Conservation (phyloP, 2,888 invertebrate species). For the Morpho helenor region DNA sequence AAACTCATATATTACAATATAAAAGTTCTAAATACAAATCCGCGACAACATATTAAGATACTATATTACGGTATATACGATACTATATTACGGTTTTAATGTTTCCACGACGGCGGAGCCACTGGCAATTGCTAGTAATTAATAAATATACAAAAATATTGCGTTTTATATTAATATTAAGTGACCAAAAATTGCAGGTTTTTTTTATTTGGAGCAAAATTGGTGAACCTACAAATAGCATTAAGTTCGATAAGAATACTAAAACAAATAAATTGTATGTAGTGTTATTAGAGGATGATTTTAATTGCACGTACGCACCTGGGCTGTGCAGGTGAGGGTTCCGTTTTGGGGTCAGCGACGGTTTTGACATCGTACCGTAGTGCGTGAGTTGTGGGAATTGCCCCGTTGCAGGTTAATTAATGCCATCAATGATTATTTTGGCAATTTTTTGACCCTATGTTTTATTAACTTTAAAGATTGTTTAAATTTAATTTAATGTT, state of each 20-base stretch:
- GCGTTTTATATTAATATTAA: too few relatives aligned
- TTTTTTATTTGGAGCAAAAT: not conserved
- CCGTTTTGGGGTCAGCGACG: constrained; percentile 67
- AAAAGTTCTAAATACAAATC: too few relatives aligned
- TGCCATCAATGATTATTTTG: constrained; percentile 16
- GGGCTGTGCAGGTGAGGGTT: constrained; percentile 68
- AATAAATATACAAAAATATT: too few relatives aligned
- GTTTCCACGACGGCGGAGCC: not conserved
- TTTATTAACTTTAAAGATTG: not conserved
- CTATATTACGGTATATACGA: too few relatives aligned
- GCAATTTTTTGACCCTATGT: constrained; percentile 11
- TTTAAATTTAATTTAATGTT: not conserved
- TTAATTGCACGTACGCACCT: constrained; percentile 71
- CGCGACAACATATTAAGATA: too few relatives aligned
- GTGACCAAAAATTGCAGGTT: not conserved
- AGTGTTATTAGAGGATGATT: constrained; percentile 64
- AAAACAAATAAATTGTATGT: constrained; percentile 57
- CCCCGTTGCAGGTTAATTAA: constrained; percentile 33
- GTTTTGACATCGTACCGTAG: constrained; percentile 53
- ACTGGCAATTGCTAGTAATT: not conserved
- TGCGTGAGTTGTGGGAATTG: constrained; percentile 50
- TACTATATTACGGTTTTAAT: too few relatives aligned
- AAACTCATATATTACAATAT: too few relatives aligned
- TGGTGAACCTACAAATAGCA: constrained; percentile 7
- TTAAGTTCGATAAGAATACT: constrained; percentile 46